These are phyloP conservation scores for Drosophila heteroneura DNA, from an alignment of 2,888 invertebrate genomes.

Conservation along the genomic window DNA sequence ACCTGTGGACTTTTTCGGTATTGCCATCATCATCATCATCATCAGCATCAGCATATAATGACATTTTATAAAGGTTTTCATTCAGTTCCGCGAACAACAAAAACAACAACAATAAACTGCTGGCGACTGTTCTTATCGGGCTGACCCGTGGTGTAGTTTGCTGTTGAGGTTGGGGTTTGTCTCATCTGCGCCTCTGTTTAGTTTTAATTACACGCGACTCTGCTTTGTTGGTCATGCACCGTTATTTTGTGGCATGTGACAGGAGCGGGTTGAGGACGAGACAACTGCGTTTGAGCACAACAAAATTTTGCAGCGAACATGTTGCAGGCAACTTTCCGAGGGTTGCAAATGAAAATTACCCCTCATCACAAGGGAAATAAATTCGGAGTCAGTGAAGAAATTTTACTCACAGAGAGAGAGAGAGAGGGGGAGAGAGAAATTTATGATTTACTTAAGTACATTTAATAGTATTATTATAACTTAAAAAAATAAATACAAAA, in stretches of 20 bases:
- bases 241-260: constrained; percentile 44
- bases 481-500: not conserved
- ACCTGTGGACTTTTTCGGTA: constrained; percentile 65
- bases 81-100: constrained; percentile 4
- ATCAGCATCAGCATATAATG: constrained; percentile 39
- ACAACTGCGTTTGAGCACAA: not conserved
- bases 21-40: constrained; percentile 44
- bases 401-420: not conserved
- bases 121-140: constrained; percentile 57
- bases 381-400: constrained; percentile 44
- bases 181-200: constrained; percentile 59
- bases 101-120: constrained; percentile 49
- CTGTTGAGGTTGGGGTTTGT: not conserved
- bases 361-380: constrained; percentile 14
- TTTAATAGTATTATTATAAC: not conserved
- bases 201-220: constrained; percentile 79
- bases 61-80: constrained; percentile 25
- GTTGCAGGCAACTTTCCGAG: constrained; percentile 35
- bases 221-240: constrained; percentile 58
- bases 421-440: not conserved
- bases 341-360: constrained; percentile 25
- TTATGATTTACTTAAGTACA: not conserved
- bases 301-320: constrained; percentile 6
- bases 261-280: constrained; percentile 4
- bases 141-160: constrained; percentile 31